Evolutionary conservation across 2,888 invertebrate species (phyloP), one percentile per base, ranked within the genome.

Genomic region (Dolichomitus sp.): DNA sequence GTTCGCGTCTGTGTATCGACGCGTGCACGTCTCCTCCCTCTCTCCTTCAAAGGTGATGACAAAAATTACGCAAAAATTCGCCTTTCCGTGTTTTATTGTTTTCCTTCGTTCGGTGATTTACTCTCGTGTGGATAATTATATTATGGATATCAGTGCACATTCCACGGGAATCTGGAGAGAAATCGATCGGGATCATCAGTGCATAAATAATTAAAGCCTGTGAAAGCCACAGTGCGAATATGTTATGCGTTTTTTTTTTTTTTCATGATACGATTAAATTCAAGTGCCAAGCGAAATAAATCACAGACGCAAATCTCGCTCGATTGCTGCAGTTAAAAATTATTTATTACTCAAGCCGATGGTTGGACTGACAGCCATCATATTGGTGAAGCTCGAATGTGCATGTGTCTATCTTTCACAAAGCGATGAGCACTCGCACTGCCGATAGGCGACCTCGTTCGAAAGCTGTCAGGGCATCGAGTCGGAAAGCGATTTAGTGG

Each of bases 1-100:
- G 88, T 89, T 87, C 86, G 89, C 88, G 86, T 72, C 85, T 87
- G 89, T 84, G 85, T 89, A 90, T 89, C 89, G 89, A 86, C 88
- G 87, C 79, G 86, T 75, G 84, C 87, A 82, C 84, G 87, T 84
- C 84, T 83, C 80, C 74, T n/a, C n/a, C n/a, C n/a, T n/a, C n/a
- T n/a, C 78, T 84, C 86, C 77, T 86, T 57, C 37, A 33, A 61
- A 68, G 37, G 37, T 37, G 37, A 9, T 37, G 6, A 4, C 9
- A 5, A 37, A 9, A 0, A 0, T 9, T 0, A 2, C 87, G 30
- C 9, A 70, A 77, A 74, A 12, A 14, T 33, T 27, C 40, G 48
- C 42, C 14, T 1, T 14, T 14, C 42, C 61, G 65, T 23, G 81
- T 45, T 33, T 52, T 6, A 42, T 54, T 76, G 40, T 63, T 69